Conservation (phyloP, 2,797 vertebrate species). For the Bufotes viridis region DNA sequence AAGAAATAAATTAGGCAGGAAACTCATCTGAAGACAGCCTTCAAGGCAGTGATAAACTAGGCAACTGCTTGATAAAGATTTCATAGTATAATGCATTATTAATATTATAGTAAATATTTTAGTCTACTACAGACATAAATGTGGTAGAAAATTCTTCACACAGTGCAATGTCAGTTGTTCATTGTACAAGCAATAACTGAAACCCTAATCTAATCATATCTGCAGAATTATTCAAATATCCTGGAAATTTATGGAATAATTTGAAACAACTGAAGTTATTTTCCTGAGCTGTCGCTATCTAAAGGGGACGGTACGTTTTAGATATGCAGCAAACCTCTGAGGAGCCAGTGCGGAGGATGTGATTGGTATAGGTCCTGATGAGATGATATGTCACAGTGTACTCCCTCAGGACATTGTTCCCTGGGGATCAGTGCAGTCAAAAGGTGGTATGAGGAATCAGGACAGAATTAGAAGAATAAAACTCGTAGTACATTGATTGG, state of each 20-base stretch:
- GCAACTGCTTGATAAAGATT: neutral
- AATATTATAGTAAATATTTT: constrained; percentile 11
- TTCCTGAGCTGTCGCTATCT: neutral
- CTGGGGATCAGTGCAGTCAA: too few species aligned
- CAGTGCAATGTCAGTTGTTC: neutral
- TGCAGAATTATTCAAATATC: neutral
- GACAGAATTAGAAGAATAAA: too few species aligned
- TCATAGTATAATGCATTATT: neutral
- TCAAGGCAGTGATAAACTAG: neutral
- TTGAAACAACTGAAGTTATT: neutral
- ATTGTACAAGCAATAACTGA: neutral
- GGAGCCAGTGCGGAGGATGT: too few species aligned
- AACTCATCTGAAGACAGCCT: neutral
- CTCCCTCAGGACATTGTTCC: too few species aligned
- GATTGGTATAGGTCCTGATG: too few species aligned
- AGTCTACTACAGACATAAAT: neutral
- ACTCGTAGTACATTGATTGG: too few species aligned
- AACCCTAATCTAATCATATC: neutral
- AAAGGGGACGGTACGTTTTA: too few species aligned
- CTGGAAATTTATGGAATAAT: neutral
- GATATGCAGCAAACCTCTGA: too few species aligned
- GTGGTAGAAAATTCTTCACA: neutral
- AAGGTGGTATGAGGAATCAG: too few species aligned
- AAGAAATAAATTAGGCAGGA: constrained; percentile 8
- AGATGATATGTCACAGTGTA: too few species aligned